phyloP scores from a whole-genome alignment of 2,113 vertebrate species.

The Xerus inauris region DNA sequence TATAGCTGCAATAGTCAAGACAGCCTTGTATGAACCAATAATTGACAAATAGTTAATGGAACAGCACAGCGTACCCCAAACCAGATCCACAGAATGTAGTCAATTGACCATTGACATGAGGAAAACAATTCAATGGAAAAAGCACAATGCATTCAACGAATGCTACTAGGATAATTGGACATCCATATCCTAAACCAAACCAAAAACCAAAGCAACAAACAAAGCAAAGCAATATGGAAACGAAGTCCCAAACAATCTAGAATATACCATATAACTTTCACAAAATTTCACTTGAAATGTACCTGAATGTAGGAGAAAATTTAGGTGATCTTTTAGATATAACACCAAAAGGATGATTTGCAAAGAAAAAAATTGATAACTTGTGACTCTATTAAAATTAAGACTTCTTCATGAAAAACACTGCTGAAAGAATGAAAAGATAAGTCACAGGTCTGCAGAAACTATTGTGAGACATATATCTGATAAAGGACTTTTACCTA shows the following conservation, averaged over 20 bases:
- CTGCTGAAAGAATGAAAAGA: neutral
- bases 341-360: neutral
- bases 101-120: neutral
- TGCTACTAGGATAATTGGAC: no score
- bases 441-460: neutral
- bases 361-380: neutral
- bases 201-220: neutral
- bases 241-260: neutral
- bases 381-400: neutral
- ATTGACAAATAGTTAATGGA: neutral
- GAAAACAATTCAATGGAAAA: no score
- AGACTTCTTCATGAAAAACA: neutral
- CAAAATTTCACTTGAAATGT: no score
- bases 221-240: neutral
- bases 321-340: neutral
- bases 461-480: neutral
- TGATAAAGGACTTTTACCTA: neutral
- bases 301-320: neutral
- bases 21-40: neutral
- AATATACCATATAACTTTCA: no score
- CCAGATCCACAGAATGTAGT: neutral
- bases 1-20: neutral
- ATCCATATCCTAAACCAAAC: neutral
- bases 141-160: no score
- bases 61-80: neutral